Base-by-base conservation (phyloP, 2,797 vertebrate species). In the Fistularia commersonii region DNA sequence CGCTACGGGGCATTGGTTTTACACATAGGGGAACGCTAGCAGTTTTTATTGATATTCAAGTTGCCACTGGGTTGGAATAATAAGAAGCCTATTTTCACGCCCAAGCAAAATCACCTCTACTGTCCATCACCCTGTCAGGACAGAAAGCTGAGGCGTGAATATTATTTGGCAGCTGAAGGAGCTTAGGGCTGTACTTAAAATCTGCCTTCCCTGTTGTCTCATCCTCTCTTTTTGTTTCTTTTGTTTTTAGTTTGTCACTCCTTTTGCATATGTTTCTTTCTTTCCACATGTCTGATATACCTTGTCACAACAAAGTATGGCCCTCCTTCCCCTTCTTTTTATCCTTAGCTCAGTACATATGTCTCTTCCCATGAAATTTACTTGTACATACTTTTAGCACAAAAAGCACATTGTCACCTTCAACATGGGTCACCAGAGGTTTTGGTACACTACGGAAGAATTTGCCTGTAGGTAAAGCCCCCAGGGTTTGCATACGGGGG, bases 31-130 rank as follows among this genome's bases (percentile, higher is more conserved):
- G 77, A 76, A 72, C 56, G 60, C 64, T 66, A 54, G 66, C 66
- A 56, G 57, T 74, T 72, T 81, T 80, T 83, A 85, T 89, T 87
- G 84, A 87, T 84, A 88, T 83, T 84, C 79, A 77, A 83, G 74
- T 86, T 79, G 79, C 78, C 66, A 72, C 73, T 61, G 64, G 78
- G 75, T 69, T 66, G 63, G 78, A 86, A 82, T 86, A 87, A 87
- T 88, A 82, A 83, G 69, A 68, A 68, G 69, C 41, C 77, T 57
- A 77, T 82, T 80, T 81, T 77, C 75, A 79, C 67, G 53, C 80
- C 71, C 56, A 66, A 71, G 76, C 65, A 65, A 78, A 76, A 82
- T 81, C 79, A 82, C 84, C 82, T 87, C 79, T 79, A 51, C 80
- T 81, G 77, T 84, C 84, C 71, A 74, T 84, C 80, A 83, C 72